Percentiles rank a stretch among this genome's conserved stretches.
Conservation (phyloP, 2,888 invertebrate genomes). For the Pristionchus arcanus region DNA sequence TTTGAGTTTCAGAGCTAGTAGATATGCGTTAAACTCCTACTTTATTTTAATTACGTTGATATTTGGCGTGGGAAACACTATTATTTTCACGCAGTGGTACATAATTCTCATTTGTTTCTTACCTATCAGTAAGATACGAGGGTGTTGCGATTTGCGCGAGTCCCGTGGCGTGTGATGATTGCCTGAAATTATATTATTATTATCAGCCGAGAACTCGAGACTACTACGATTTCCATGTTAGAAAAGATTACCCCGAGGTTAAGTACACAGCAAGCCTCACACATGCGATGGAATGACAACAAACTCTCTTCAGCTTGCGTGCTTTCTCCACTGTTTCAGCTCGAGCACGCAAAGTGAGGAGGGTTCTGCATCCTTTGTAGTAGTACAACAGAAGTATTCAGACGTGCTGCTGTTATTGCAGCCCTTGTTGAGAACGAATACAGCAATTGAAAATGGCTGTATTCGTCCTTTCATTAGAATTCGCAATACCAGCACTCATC, state of each 20-base stretch:
- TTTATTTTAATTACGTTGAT: too few species aligned
- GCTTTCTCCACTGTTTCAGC: too few species aligned
- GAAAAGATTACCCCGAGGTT: conserved; percentile 20
- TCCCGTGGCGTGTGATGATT: conserved; percentile 29
- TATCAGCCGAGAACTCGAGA: background rate
- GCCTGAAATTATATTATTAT: background rate
- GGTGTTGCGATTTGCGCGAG: background rate
- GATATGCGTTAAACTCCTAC: background rate
- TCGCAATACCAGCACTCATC: background rate
- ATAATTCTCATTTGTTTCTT: background rate
- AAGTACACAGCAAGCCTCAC: conserved; percentile 31
- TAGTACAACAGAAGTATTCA: background rate
- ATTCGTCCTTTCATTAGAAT: background rate
- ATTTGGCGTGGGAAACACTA: too few species aligned
- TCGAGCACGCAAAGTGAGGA: background rate
- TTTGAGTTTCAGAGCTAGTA: background rate
- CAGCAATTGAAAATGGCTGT: background rate
- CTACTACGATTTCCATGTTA: background rate
- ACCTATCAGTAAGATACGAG: conserved; percentile 29
- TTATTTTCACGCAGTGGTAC: background rate
- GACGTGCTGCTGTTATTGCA: background rate
- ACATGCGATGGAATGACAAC: background rate
- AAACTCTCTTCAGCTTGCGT: background rate
- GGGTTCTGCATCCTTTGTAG: background rate
- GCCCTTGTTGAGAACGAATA: background rate